A percentile compares a stretch with the other conserved stretches of the same genome.
phyloP scores from a whole-genome alignment of 1,140 invertebrate species.

The Diachasmimorpha longicaudata region DNA sequence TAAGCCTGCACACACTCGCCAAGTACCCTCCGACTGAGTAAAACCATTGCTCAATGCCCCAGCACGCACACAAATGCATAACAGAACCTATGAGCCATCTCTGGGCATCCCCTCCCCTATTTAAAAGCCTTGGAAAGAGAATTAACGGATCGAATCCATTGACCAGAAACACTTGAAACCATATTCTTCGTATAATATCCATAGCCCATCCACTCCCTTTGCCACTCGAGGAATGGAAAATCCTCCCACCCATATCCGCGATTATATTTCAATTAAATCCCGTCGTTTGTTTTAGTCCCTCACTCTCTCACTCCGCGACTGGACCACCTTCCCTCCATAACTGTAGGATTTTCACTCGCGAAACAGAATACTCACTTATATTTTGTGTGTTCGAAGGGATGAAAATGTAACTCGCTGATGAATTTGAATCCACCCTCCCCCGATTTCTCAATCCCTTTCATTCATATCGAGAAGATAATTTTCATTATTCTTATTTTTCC shows the following conservation, averaged over 20 bases:
- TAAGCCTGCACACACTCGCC: conserved; percentile 40
- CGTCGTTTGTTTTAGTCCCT: conserved; percentile 33
- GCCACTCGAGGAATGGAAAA: conserved; percentile 1
- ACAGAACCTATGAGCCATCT: conserved; percentile 2
- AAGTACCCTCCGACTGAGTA: background rate
- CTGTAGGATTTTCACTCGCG: conserved; percentile 18
- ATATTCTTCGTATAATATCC: background rate
- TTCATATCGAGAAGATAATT: background rate
- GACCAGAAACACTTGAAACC: conserved; percentile 8
- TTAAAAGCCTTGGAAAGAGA: background rate
- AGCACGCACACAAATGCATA: conserved; percentile 17
- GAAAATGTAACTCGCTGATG: conserved; percentile 11
- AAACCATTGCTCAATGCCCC: conserved; percentile 12
- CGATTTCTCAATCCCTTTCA: background rate
- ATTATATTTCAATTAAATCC: conserved; percentile 41
- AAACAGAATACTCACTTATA: conserved; percentile 13
- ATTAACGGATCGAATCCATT: conserved; percentile 19
- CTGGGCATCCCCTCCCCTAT: background rate
- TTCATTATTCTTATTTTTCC: background rate
- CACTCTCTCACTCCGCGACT: background rate
- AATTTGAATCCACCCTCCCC: background rate
- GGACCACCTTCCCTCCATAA: background rate
- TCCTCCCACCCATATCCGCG: conserved; percentile 27
- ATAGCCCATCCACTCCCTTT: background rate
- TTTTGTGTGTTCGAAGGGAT: background rate